These are phyloP conservation scores for Crenuchus spilurus DNA, from an alignment of 2,797 vertebrate genomes.

Conservation along the genomic window DNA sequence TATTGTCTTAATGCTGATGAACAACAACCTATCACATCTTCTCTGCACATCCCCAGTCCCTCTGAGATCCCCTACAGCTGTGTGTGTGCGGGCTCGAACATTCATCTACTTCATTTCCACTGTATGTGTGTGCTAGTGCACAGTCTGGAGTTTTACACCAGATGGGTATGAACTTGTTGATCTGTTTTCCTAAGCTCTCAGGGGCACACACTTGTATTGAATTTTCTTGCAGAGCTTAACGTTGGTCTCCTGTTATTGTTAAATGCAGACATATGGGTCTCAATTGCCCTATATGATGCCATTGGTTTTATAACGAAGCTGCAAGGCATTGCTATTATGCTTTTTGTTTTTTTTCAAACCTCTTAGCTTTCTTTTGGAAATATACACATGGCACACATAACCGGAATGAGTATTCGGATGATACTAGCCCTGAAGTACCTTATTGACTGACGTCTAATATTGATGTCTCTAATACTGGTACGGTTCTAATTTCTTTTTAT, in stretches of 20 bases:
- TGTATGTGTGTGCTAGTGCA: conserved; percentile 2
- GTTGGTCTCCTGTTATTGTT: conserved; percentile 23
- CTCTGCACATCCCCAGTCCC: not conserved
- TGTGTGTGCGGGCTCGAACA: not conserved
- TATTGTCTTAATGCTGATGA: conserved; percentile 41
- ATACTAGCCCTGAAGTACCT: not conserved
- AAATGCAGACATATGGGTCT: conserved; percentile 44
- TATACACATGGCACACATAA: not conserved
- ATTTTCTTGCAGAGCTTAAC: conserved; percentile 25
- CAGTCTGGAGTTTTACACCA: not conserved
- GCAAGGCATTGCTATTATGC: conserved; percentile 8
- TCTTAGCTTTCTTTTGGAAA: not conserved
- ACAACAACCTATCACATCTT: conserved; percentile 14
- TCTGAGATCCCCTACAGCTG: not conserved
- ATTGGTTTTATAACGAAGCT: conserved; percentile 30
- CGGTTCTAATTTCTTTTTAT: not conserved
- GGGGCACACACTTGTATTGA: conserved; percentile 11
- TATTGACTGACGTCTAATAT: not conserved
- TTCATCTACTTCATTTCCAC: not conserved
- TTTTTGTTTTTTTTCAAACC: not conserved
- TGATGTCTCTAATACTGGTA: not conserved
- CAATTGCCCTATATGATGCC: conserved; percentile 17
- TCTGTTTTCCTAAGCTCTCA: conserved; percentile 26
- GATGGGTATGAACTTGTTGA: conserved; percentile 36
- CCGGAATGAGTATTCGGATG: not conserved